A percentile compares a stretch with the other conserved stretches of the same genome.
Conservation (phyloP, 2,888 invertebrate species). For the Muscina levida region DNA sequence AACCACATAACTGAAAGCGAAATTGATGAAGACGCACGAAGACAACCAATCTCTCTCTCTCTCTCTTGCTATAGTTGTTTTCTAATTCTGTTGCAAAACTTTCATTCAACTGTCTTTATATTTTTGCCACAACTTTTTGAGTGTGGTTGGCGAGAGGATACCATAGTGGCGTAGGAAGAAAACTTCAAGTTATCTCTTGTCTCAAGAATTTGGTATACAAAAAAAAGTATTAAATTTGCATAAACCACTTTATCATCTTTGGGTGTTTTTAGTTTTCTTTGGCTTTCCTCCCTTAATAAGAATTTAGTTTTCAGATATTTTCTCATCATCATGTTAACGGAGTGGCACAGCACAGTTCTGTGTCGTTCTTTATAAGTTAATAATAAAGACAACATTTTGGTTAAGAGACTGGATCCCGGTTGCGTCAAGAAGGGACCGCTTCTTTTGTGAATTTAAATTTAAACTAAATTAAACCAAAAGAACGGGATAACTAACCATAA, state of each 20-base stretch:
- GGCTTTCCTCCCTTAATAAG: too few species aligned
- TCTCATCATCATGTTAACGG: neutral
- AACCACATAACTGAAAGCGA: slow-evolving; percentile 5
- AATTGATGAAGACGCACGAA: too few species aligned
- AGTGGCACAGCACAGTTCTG: too few species aligned
- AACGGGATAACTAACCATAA: slow-evolving; percentile 1
- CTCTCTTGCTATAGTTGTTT: neutral
- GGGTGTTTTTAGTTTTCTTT: neutral
- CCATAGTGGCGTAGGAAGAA: neutral
- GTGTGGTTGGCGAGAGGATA: neutral
- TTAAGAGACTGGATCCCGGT: too few species aligned
- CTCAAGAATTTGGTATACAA: slow-evolving; percentile 18
- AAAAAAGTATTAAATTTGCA: slow-evolving; percentile 55
- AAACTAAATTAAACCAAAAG: neutral
- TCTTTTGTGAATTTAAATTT: neutral
- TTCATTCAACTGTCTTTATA: slow-evolving; percentile 32
- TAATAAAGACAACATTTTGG: too few species aligned
- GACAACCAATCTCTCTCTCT: too few species aligned
- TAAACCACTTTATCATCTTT: slow-evolving; percentile 50
- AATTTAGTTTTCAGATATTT: slow-evolving; percentile 21
- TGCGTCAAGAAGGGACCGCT: too few species aligned
- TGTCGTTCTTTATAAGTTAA: too few species aligned
- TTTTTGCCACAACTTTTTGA: slow-evolving; percentile 33
- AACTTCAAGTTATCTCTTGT: slow-evolving; percentile 26
- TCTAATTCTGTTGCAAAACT: neutral